Conservation (phyloP, 2,797 vertebrate genomes). For the Tympanoctomys barrerae region DNA sequence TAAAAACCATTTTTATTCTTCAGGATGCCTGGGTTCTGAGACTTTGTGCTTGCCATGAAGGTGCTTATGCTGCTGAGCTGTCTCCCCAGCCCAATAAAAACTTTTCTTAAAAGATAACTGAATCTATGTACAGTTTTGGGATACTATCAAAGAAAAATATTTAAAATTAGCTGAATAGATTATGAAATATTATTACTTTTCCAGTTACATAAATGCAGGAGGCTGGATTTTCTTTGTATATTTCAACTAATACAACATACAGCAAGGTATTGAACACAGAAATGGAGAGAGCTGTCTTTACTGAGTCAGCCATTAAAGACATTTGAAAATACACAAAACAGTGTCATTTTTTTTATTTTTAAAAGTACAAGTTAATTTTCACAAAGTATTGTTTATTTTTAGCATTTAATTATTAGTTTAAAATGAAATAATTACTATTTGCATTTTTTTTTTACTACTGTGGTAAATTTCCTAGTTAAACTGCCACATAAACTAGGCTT, state of each 20-base stretch:
- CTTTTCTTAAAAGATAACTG: no score
- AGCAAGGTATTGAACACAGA: neutral
- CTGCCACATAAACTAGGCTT: neutral
- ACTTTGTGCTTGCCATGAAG: no score
- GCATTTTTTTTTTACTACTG: neutral
- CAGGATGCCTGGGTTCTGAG: no score
- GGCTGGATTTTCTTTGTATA: neutral
- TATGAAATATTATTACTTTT: neutral
- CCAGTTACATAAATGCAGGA: neutral
- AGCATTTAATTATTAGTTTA: constrained; percentile 32
- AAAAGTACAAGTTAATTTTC: neutral
- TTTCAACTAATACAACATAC: neutral
- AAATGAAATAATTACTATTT: neutral
- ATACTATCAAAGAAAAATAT: neutral
- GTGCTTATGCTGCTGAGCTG: no score
- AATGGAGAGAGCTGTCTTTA: neutral
- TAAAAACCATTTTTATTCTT: neutral
- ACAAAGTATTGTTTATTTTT: neutral
- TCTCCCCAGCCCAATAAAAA: no score
- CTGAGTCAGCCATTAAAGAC: neutral
- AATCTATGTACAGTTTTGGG: neutral
- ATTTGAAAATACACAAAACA: neutral
- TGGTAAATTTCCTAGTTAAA: neutral
- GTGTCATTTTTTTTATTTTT: constrained; percentile 15
- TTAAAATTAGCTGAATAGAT: neutral